These are phyloP conservation scores for Lacanobia oleracea DNA, from an alignment of 2,888 invertebrate species.

Conservation along the genomic window DNA sequence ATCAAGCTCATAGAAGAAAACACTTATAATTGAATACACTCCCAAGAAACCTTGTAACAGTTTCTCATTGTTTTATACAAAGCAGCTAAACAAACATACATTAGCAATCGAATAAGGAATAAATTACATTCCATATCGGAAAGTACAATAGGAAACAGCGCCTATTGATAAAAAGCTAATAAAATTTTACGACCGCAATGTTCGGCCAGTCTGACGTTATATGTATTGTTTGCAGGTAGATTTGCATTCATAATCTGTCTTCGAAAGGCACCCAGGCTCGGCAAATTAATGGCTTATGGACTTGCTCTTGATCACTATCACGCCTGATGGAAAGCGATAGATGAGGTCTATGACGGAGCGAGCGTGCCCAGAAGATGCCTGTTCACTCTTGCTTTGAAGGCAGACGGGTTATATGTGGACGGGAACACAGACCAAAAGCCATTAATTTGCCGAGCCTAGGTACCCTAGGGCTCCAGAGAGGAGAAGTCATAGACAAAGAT, in stretches of 20 bases:
- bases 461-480: too few relatives aligned
- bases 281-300: neutral
- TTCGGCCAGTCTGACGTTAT: slow-evolving; percentile 34
- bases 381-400: too few relatives aligned
- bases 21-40: neutral
- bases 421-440: too few relatives aligned
- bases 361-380: too few relatives aligned
- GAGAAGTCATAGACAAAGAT: too few relatives aligned
- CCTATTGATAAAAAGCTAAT: slow-evolving; percentile 57
- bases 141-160: slow-evolving; percentile 23
- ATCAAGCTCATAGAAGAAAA: neutral
- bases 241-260: slow-evolving; percentile 35
- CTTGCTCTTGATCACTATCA: too few relatives aligned
- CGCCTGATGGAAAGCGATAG: too few relatives aligned
- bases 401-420: too few relatives aligned
- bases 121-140: slow-evolving; percentile 27
- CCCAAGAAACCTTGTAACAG: slow-evolving; percentile 9
- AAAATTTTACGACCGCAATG: slow-evolving; percentile 49
- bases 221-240: slow-evolving; percentile 25
- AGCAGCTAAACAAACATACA: neutral
- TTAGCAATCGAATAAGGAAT: slow-evolving; percentile 6
- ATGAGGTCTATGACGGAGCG: too few relatives aligned
- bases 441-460: too few relatives aligned
- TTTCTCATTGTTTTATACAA: neutral
- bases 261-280: neutral